Base-by-base conservation (phyloP, 2,888 invertebrate species). In the Lapara coniferarum region DNA sequence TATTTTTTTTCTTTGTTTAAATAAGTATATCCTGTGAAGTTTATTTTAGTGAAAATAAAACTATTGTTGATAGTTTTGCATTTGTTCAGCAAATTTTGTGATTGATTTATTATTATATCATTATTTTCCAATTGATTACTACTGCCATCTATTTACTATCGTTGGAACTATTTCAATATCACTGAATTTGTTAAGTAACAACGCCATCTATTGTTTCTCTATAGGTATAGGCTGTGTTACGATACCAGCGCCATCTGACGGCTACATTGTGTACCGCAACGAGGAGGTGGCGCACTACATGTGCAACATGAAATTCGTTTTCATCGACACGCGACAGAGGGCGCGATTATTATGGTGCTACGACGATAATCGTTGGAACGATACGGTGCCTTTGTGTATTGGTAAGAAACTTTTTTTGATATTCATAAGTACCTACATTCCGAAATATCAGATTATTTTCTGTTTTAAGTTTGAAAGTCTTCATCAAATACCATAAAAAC, bases 141-240 rank as follows among this genome's bases (percentile, higher is more conserved):
- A 55, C 14, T 19, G 81, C 77, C 79, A 82, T 77, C 82, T 83
- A 66, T 58, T 7, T 8, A 10, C 12, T 10, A 16, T 30, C 8
- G 13, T 37, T 7, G 4, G 16, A 6, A 52, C 30, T 52, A 66
- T 52, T 52, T 44, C 1, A n/a, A 14, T 7, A 2, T 13, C 13
- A 19, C 2, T 14, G 12, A 5, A 25, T 0, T 67, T 69, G 51
- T 52, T 69, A 56, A 55, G 2, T 58, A 73, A 73, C 68, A 78
- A 70, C 77, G 81, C 76, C 80, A 80, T 82, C 81, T 81, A 10
- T 69, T 12, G 55, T 19, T 49, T 66, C 51, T 44, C 78, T 78
- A 67, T 88, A 96, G 96, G 96, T 82, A 86, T 96, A 71, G 96
- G 96, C 69, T 97, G 97, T 83, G 94, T 96, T 14, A 95, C 95